Evolutionary conservation across 2,113 vertebrate genomes (phyloP), one percentile per base, ranked within the genome.

Genomic region (Rhea pennata): DNA sequence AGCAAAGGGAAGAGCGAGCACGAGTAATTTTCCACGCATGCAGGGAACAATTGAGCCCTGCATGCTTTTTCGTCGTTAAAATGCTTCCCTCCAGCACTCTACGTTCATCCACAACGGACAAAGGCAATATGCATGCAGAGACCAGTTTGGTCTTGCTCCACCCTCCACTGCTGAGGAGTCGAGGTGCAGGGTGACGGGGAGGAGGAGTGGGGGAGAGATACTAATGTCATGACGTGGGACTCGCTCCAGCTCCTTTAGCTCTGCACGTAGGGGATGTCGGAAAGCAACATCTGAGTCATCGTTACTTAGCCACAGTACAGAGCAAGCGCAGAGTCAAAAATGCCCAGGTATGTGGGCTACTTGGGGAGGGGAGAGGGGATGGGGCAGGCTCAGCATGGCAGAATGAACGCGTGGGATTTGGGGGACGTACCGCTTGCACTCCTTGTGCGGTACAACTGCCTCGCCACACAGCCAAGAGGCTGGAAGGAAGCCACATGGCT

Each of bases 11-110:
- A 71, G 88, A 86, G 88, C 5, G 19, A 88, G 48, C 40, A 12
- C 85, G 76, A 94, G 93, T 58, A 96, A 96, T 94, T 95, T 96
- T 96, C 97, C 95, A 96, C 3, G 84, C 88, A 79, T 73, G 81
- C 84, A 70, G 78, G 84, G 92, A 94, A 93, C 90, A 93, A 83
- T 54, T 39, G 88, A 97, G 83, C 73, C 93, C 94, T 36, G 87
- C 85, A 58, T 2, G 90, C 93, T 73, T 88, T 71, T 64, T 75
- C 51, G 27, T 82, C 58, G 64, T 80, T 82, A 2, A 93, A 79
- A 82, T 4, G 88, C 77, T 91, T 29, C 96, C 95, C 96, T 94
- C 62, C 88, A 92, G 97, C 95, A 33, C 12, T 92, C 66, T 10
- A 16, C n/a, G 95, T 56, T 90, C 90, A 93, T 36, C 92, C 64